Conservation (phyloP, 2,888 invertebrate genomes). For the Sepiola atlantica region DNA sequence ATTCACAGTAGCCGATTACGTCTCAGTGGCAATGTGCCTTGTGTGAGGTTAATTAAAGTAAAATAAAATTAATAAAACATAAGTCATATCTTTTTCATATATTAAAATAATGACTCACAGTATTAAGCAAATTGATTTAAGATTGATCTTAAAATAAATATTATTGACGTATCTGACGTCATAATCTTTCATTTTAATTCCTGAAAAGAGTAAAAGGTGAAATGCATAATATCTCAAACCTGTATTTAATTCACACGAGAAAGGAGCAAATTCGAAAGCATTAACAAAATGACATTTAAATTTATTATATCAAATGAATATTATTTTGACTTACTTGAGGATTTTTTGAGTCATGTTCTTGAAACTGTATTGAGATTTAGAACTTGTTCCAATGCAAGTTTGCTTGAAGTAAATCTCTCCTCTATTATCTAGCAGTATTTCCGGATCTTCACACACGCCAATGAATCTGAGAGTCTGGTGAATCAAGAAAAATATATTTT, state of each 20-base stretch:
- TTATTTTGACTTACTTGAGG: constrained; percentile 60
- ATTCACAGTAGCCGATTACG: too few relatives aligned
- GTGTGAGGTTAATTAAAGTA: too few relatives aligned
- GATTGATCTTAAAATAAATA: too few relatives aligned
- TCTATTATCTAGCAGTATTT: constrained; percentile 68
- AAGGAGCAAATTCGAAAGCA: not conserved
- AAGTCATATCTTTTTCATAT: too few relatives aligned
- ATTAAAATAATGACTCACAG: too few relatives aligned
- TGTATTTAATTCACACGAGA: not conserved
- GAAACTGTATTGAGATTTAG: constrained; percentile 67
- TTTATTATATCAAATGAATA: not conserved
- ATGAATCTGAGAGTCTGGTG: constrained; percentile 56
- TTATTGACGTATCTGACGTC: too few relatives aligned
- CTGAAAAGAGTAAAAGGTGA: too few relatives aligned
- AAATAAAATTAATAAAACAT: too few relatives aligned
- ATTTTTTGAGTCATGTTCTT: constrained; percentile 72
- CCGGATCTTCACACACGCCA: constrained; percentile 71
- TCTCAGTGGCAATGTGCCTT: too few relatives aligned
- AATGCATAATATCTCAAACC: too few relatives aligned
- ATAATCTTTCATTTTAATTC: too few relatives aligned
- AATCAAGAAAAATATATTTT: not conserved
- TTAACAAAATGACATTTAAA: not conserved
- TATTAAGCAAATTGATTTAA: too few relatives aligned
- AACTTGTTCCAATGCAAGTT: constrained; percentile 71
- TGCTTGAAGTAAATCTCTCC: constrained; percentile 73